Base-by-base conservation (phyloP, 2,888 invertebrate genomes). In the Cosmopolites sordidus region DNA sequence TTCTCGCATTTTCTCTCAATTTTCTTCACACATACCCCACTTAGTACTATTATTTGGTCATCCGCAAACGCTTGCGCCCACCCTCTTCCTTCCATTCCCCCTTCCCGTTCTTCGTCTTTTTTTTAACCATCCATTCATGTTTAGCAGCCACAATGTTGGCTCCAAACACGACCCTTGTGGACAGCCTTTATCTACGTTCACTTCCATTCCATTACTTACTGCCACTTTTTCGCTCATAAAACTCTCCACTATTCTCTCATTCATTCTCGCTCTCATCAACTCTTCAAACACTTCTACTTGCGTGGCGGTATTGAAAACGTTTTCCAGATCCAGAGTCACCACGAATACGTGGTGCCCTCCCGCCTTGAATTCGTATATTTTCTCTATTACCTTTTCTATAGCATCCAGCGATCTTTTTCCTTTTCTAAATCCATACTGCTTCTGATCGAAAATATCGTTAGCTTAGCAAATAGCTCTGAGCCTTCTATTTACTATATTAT, bases 71-170 rank as follows among this genome's bases (percentile, higher is more conserved):
- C 48, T 14, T 43, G 50, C 14, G 9, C 14, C 22, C 14, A 9
- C 14, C 22, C 14, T 22, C 22, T 5, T 22, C 8, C 22, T 8
- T 3, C 22, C 3, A 8, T 22, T 8, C 22, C 22, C 22, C n/a
- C 9, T n/a, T 43, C 3, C 45, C 6, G 1, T 37, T 40, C 46
- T 30, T 29, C 30, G 18, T 49, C 9, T n/a, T 27, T 44, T 15
- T 27, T 15, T n/a, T 41, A 63, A 62, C 64, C 64, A 64, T 2
- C 53, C 57, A 37, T 65, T 59, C 63, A 64, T 62, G 2, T 58
- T 33, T 0, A 59, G 9, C 2, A 62, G 43, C 62, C 64, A 63
- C 4, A 62, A 44, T 1, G 62, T 46, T 1, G 64, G 64, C 0
- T 63, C 64, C 18, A 63, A 30, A 29, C 61, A 53, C 11, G 61